A percentile compares a stretch with the other conserved stretches of the same genome.
Evolutionary conservation across 1,140 invertebrate species (phyloP).

Genomic region (Lepidostoma basale): DNA sequence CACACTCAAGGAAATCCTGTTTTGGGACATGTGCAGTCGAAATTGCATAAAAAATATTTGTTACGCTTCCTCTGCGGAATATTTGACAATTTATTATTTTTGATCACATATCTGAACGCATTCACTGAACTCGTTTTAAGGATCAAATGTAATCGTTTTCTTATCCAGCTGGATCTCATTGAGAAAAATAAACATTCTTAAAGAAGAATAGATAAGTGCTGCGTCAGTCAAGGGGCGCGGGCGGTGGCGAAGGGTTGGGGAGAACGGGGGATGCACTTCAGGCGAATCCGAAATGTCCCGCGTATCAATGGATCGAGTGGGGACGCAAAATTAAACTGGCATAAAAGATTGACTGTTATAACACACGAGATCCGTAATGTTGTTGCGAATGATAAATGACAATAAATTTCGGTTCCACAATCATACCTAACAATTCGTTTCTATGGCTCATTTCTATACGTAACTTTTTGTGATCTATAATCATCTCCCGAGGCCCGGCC

Average conservation of each 20-base stretch:
- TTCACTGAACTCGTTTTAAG: background rate
- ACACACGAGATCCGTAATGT: conserved; percentile 13
- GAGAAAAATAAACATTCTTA: conserved; percentile 6
- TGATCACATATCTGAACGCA: background rate
- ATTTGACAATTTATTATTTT: too few species aligned
- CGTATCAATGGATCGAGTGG: conserved; percentile 28
- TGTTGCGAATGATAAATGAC: conserved; percentile 37
- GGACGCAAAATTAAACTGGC: conserved; percentile 27
- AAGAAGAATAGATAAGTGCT: conserved; percentile 7
- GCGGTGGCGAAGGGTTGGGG: too few species aligned
- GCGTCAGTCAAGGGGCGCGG: conserved; percentile 1
- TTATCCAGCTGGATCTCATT: conserved; percentile 27
- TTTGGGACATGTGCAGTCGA: background rate
- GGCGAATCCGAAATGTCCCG: background rate
- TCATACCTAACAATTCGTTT: conserved; percentile 25
- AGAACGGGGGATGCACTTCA: background rate
- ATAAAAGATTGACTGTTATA: conserved; percentile 14
- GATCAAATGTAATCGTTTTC: background rate
- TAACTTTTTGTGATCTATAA: background rate
- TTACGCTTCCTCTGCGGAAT: background rate
- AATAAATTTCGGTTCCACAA: conserved; percentile 31
- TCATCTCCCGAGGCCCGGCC: background rate
- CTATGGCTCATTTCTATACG: background rate
- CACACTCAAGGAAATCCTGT: conserved; percentile 4
- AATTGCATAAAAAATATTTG: background rate